Conservation (phyloP, 2,888 invertebrate species). For the Campopleginae sp. region DNA sequence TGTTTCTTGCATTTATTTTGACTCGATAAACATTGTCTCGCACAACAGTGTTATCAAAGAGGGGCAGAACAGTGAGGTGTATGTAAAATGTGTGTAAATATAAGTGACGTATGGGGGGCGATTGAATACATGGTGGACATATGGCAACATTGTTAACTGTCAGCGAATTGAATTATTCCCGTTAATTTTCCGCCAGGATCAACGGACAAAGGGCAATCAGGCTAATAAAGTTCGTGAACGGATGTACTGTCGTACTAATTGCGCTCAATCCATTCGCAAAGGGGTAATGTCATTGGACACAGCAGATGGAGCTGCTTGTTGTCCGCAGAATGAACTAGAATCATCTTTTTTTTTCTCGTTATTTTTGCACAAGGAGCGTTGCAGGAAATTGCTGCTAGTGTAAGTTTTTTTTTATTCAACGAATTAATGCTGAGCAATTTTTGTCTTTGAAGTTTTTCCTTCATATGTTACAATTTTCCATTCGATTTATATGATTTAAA, state of each 20-base stretch:
- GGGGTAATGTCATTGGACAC: conserved; percentile 61
- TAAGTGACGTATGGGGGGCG: conserved; percentile 12
- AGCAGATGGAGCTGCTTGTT: conserved; percentile 34
- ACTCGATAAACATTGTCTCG: neutral
- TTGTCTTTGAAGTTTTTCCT: conserved; percentile 1
- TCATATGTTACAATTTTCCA: conserved; percentile 24
- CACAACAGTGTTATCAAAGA: conserved; percentile 17
- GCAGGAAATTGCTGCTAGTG: conserved; percentile 44
- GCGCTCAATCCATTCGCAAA: conserved; percentile 58
- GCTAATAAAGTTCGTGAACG: conserved; percentile 62
- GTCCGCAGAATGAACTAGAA: conserved; percentile 16
- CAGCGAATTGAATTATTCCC: conserved; percentile 61
- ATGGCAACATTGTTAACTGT: conserved; percentile 61
- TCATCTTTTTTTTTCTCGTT: conserved; percentile 26
- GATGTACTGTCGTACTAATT: conserved; percentile 61
- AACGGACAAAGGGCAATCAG: conserved; percentile 70
- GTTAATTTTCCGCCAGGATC: conserved; percentile 69
- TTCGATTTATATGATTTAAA: conserved; percentile 43
- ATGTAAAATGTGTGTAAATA: conserved; percentile 1
- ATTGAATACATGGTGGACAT: conserved; percentile 47
- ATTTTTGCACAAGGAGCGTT: conserved; percentile 38
- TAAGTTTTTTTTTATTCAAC: conserved; percentile 13
- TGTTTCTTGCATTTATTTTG: conserved; percentile 3
- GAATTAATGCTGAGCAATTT: neutral
- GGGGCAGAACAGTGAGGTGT: neutral